phyloP scores from a whole-genome alignment of 2,113 vertebrate species.

The Motacilla tschutschensis region DNA sequence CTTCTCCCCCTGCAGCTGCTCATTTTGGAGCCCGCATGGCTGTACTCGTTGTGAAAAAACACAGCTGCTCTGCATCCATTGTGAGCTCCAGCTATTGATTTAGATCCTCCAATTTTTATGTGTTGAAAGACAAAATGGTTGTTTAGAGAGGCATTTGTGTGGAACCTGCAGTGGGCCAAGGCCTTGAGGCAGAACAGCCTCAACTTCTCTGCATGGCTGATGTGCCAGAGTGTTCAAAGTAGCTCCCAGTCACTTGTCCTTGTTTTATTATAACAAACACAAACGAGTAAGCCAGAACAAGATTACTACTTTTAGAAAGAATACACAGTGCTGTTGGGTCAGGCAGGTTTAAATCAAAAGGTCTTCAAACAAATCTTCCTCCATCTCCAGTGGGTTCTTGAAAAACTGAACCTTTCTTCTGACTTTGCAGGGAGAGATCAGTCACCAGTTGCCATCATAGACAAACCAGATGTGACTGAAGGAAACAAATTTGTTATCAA shows the following conservation, averaged over 20 bases:
- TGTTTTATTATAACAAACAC: background rate
- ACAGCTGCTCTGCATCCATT: constrained; percentile 22
- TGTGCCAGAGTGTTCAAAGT: background rate
- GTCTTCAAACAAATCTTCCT: background rate
- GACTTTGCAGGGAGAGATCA: background rate
- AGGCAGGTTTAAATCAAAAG: background rate
- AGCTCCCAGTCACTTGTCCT: background rate
- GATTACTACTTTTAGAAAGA: background rate
- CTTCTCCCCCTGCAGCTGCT: constrained; percentile 30
- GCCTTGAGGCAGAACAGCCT: background rate
- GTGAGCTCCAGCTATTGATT: constrained; percentile 27
- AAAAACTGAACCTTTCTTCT: background rate
- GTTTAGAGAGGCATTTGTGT: constrained; percentile 25
- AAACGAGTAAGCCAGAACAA: background rate
- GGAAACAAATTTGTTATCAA: background rate
- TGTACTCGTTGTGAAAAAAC: background rate
- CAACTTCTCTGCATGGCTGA: background rate
- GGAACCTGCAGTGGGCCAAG: background rate
- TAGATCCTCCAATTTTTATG: constrained; percentile 15
- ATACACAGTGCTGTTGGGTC: background rate
- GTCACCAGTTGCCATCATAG: rapidly evolving
- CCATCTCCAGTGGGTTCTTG: background rate
- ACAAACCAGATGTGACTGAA: background rate
- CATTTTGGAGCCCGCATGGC: background rate
- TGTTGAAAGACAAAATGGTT: constrained; percentile 22